Conservation (phyloP, 2,888 invertebrate genomes). For the Acleris holmiana region DNA sequence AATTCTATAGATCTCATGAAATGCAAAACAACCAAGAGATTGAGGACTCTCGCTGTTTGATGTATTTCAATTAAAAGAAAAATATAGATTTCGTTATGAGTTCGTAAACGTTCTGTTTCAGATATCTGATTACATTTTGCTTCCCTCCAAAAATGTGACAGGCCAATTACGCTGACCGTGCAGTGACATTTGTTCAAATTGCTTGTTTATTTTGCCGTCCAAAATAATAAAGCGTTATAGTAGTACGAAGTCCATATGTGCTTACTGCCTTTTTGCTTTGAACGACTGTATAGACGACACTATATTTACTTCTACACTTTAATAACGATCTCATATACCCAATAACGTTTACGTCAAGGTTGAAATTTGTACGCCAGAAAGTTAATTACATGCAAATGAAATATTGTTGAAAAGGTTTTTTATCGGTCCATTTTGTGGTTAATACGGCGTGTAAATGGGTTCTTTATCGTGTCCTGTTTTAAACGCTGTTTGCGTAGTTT, state of each 20-base stretch:
- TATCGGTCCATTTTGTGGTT: conserved; percentile 78
- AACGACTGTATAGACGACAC: too few species aligned
- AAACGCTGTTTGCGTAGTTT: conserved; percentile 73
- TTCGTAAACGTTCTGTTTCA: not conserved
- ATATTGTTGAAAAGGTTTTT: conserved; percentile 57
- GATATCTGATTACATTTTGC: conserved; percentile 42
- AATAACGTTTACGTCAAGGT: conserved; percentile 41
- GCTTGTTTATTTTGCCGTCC: conserved; percentile 53
- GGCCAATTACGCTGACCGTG: conserved; percentile 70
- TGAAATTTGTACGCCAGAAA: conserved; percentile 40
- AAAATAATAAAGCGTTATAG: conserved; percentile 1
- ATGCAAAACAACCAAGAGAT: too few species aligned
- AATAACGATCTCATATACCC: conserved; percentile 1
- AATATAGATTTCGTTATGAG: not conserved
- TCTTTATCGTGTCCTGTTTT: conserved; percentile 78
- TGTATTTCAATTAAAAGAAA: too few species aligned
- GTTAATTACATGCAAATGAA: conserved; percentile 41
- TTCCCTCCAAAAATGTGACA: conserved; percentile 74
- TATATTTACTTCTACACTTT: too few species aligned
- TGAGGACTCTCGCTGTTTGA: too few species aligned
- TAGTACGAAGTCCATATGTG: too few species aligned
- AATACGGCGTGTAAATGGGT: conserved; percentile 82
- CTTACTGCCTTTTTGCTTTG: too few species aligned
- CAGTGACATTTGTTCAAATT: conserved; percentile 81
- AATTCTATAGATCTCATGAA: too few species aligned